Evolutionary conservation across 2,888 invertebrate genomes (phyloP), one percentile per base, ranked within the genome.

Genomic region (Drosophila sordidula): DNA sequence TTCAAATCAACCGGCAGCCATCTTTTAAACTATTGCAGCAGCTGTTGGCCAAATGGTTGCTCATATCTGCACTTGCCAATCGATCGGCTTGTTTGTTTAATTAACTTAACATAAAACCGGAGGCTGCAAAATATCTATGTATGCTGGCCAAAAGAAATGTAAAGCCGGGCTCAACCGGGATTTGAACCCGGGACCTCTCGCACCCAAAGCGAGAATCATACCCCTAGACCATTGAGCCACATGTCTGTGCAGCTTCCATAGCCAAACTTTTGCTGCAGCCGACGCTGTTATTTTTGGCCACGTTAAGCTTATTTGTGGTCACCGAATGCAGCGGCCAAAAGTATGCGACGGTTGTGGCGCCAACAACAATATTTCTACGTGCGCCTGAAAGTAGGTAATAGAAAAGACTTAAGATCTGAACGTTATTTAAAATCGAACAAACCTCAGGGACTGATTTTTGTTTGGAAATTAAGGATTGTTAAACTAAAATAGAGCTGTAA

Each of bases 111-210:
- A 66, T 44, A 64, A 47, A 29, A 39, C 52, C 38, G 38, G 18
- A 41, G 39, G 16, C 52, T 32, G 11, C 41, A 64, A 55, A 68
- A 57, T 64, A 18, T 54, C 16, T 62, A 58, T 29, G 69, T 65
- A 59, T 16, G 16, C 25, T 41, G 6, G 16, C 6, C 6, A 38
- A 58, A 57, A 58, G n/a, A 58, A 75, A 39, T 45, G 6, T 32
- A 51, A 62, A 3, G 14, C 58, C 58, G 91, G 91, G 91, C 91
- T 91, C 91, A 91, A 91, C 91, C 91, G 91, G 91, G 91, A 91
- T 91, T 91, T 91, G 91, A 91, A 91, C 91, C 91, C 91, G 91
- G 91, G 91, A 91, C 91, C 91, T 91, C 91, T 91, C 91, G 91
- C 91, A 91, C 91, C 91, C 91, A 90, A 91, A 91, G 91, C 91